Evolutionary conservation across 2,888 invertebrate species (phyloP).

Genomic region (Automeris io): DNA sequence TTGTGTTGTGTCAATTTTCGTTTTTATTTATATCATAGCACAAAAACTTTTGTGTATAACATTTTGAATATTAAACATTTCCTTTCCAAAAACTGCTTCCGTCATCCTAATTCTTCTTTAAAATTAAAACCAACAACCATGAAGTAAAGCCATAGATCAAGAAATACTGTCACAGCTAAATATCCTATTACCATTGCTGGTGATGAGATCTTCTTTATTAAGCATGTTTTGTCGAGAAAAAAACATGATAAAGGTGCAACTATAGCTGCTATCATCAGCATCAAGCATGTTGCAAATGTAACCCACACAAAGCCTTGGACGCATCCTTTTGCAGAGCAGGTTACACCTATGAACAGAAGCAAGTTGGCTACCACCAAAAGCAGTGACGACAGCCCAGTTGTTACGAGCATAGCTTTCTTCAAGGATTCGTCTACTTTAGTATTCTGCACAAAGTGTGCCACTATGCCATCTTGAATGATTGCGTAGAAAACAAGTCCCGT

Average conservation of each 20-base stretch:
- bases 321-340: conserved; percentile 5
- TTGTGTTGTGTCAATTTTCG: no score
- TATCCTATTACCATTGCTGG: conserved; percentile 15
- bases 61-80: neutral
- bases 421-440: conserved; percentile 18
- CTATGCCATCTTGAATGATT: conserved; percentile 27
- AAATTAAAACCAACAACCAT: conserved; percentile 30
- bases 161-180: conserved; percentile 22
- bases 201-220: conserved; percentile 27
- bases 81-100: neutral
- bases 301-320: conserved; percentile 15
- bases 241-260: conserved; percentile 32
- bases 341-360: conserved; percentile 27
- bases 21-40: no score
- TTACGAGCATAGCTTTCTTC: conserved; percentile 27
- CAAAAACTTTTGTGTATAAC: neutral
- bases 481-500: conserved; percentile 30
- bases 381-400: conserved; percentile 25
- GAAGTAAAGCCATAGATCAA: conserved; percentile 42
- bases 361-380: conserved; percentile 23
- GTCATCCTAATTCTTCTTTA: conserved; percentile 9
- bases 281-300: conserved; percentile 22
- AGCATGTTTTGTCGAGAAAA: conserved; percentile 23
- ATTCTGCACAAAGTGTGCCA: conserved; percentile 13
- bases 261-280: conserved; percentile 19